Evolutionary conservation across 2,888 invertebrate species (phyloP).

Genomic region (Calameuta pallipes): DNA sequence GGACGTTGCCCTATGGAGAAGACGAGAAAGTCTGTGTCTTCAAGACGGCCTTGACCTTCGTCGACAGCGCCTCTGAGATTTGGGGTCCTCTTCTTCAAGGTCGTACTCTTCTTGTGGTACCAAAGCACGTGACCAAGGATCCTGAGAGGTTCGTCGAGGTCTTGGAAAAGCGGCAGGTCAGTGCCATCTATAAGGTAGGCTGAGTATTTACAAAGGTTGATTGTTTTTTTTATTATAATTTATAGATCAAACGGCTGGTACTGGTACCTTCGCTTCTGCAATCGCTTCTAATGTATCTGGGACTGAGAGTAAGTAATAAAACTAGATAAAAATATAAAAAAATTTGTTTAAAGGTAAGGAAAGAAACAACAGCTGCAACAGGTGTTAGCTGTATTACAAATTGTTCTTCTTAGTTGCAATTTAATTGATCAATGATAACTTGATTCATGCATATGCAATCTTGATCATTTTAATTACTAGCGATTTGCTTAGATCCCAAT

Average conservation of each 20-base stretch:
- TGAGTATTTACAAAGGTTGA: not conserved
- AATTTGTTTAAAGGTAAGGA: not conserved
- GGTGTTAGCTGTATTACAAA: not conserved
- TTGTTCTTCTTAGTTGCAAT: not conserved
- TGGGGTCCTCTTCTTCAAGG: constrained; percentile 84
- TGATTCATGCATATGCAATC: not conserved
- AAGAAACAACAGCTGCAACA: not conserved
- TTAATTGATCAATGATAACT: not conserved
- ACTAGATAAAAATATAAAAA: too few species aligned
- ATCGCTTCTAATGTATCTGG: constrained; percentile 80
- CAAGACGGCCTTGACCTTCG: constrained; percentile 92
- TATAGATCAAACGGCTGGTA: constrained; percentile 81
- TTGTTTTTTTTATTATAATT: not conserved
- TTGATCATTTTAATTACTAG: not conserved
- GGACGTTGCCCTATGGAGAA: constrained; percentile 78
- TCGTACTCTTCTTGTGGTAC: constrained; percentile 77
- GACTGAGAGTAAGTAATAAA: constrained; percentile 67
- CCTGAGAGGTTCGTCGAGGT: constrained; percentile 79
- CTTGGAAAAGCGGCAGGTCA: constrained; percentile 78
- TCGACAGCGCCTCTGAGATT: constrained; percentile 89
- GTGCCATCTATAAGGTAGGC: constrained; percentile 12
- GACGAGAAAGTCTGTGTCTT: constrained; percentile 82
- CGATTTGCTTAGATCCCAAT: not conserved
- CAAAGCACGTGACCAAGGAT: constrained; percentile 80
- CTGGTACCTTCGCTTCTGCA: constrained; percentile 86